Evolutionary conservation across 2,888 invertebrate genomes (phyloP).

Genomic region (Andrena hattorfiana): DNA sequence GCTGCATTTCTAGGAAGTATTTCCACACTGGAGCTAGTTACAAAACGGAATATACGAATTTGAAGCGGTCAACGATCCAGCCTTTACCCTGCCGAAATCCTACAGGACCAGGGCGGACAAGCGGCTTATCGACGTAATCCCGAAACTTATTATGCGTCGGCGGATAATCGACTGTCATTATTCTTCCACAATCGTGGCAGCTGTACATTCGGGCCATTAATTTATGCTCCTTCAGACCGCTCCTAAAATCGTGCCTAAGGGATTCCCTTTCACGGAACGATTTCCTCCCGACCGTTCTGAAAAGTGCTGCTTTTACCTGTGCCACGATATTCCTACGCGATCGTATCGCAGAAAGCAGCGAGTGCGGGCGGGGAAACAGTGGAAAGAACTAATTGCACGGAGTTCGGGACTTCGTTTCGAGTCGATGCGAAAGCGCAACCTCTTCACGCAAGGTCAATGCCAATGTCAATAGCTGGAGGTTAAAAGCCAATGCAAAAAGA

Average conservation of each 20-base stretch:
- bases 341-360: too few species aligned
- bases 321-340: background rate
- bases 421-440: constrained; percentile 36
- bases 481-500: constrained; percentile 42
- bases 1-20: constrained; percentile 39
- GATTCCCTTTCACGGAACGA: background rate
- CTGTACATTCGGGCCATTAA: background rate
- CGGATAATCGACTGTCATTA: constrained; percentile 23
- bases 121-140: constrained; percentile 25
- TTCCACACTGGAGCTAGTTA: constrained; percentile 11
- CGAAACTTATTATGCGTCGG: constrained; percentile 1
- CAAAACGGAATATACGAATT: constrained; percentile 10
- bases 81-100: constrained; percentile 34
- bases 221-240: constrained; percentile 1
- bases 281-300: background rate
- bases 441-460: constrained; percentile 67
- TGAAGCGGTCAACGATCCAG: constrained; percentile 8
- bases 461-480: constrained; percentile 66
- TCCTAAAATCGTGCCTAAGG: background rate
- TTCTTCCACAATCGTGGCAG: background rate
- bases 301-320: background rate
- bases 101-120: constrained; percentile 22
- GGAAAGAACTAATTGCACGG: background rate
- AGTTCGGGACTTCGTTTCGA: constrained; percentile 5
- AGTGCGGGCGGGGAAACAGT: too few species aligned